These are phyloP conservation scores for Papilio polytes DNA, from an alignment of 1,140 invertebrate species.

Conservation along the genomic window DNA sequence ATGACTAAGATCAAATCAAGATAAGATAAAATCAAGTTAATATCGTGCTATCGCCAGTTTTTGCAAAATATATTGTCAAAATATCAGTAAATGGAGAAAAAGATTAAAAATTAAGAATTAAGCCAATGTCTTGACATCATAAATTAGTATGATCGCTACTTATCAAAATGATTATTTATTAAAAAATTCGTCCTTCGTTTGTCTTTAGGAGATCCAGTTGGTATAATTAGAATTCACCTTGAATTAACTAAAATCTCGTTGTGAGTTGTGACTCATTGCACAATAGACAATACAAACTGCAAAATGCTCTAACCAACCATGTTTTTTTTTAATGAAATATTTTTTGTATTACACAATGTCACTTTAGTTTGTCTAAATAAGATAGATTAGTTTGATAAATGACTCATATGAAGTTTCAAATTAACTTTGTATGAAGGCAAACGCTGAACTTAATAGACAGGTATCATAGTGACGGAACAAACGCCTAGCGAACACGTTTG, in stretches of 20 bases:
- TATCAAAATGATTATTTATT: not conserved
- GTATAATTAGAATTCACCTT: constrained; percentile 25
- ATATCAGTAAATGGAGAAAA: not conserved
- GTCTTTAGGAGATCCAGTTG: constrained; percentile 29
- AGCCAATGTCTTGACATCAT: not conserved
- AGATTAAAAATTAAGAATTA: not conserved
- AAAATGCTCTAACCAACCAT: too few relatives aligned
- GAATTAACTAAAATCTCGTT: constrained; percentile 19
- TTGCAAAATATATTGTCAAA: not conserved
- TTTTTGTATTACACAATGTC: too few relatives aligned
- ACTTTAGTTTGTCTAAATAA: too few relatives aligned
- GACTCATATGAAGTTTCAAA: too few relatives aligned
- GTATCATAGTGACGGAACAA: too few relatives aligned
- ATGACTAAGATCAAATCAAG: not conserved
- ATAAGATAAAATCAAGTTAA: not conserved
- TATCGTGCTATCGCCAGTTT: not conserved
- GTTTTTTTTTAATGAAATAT: too few relatives aligned
- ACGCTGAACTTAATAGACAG: too few relatives aligned
- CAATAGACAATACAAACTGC: not conserved
- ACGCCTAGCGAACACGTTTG: too few relatives aligned
- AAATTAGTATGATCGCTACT: not conserved
- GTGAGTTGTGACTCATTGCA: not conserved
- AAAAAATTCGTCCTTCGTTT: constrained; percentile 15
- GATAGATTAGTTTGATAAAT: too few relatives aligned
- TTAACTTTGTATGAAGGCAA: too few relatives aligned